A percentile compares a stretch with the other conserved stretches of the same genome.
phyloP scores from a whole-genome alignment of 2,888 invertebrate species.

The Sicus ferrugineus region DNA sequence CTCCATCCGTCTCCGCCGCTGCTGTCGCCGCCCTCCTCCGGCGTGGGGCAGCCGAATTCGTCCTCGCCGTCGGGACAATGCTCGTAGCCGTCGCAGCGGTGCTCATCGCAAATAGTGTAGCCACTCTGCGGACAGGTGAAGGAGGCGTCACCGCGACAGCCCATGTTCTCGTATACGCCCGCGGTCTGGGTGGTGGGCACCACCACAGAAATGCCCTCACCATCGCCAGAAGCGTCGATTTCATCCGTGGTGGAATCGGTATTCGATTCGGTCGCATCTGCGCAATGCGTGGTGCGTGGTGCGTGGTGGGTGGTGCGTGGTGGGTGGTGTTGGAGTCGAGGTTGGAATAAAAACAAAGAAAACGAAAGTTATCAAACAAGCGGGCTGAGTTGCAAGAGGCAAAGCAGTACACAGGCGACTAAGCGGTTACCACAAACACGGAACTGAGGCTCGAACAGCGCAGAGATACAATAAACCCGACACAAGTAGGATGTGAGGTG shows the following conservation, averaged over 20 bases:
- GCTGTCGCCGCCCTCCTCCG: neutral
- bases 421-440: slow-evolving; percentile 16
- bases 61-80: slow-evolving; percentile 63
- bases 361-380: slow-evolving; percentile 2
- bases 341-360: slow-evolving; percentile 22
- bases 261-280: slow-evolving; percentile 22
- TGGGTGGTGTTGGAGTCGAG: neutral
- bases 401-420: neutral
- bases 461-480: neutral
- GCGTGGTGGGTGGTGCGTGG: neutral
- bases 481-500: too few relatives aligned
- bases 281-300: neutral
- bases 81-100: slow-evolving; percentile 53
- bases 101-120: slow-evolving; percentile 55
- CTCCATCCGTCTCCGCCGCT: slow-evolving; percentile 20
- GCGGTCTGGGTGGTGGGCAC: slow-evolving; percentile 42
- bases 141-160: slow-evolving; percentile 58
- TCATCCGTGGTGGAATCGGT: slow-evolving; percentile 4
- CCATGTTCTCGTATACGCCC: slow-evolving; percentile 35
- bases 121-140: slow-evolving; percentile 51
- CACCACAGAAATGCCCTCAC: slow-evolving; percentile 41
- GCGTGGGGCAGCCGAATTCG: slow-evolving; percentile 52
- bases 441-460: neutral
- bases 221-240: slow-evolving; percentile 23
- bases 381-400: neutral